Percentiles rank a stretch among this genome's conserved stretches.
Evolutionary conservation across 2,888 invertebrate species (phyloP).

Genomic region (Hartigia nigra): DNA sequence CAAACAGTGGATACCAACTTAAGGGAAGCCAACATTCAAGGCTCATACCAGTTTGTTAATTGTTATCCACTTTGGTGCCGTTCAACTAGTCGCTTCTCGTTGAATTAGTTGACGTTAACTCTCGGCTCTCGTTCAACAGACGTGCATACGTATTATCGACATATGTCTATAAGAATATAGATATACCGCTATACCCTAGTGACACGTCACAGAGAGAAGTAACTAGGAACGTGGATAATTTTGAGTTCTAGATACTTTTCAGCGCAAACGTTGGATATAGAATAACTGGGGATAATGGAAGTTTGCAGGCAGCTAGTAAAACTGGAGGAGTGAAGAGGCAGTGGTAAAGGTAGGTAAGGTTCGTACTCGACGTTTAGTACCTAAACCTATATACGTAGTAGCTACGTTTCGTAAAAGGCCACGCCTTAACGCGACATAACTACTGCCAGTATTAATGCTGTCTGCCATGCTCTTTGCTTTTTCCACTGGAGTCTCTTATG

Average conservation of each 20-base stretch:
- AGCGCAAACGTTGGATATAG: neutral
- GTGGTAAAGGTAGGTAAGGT: neutral
- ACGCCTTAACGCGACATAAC: neutral
- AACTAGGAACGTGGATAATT: neutral
- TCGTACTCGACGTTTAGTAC: neutral
- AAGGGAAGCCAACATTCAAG: neutral
- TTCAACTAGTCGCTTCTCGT: conserved; percentile 33
- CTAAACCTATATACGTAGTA: neutral
- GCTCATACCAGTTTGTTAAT: conserved; percentile 29
- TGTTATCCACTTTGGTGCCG: conserved; percentile 37
- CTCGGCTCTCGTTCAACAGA: neutral
- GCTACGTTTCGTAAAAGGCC: neutral
- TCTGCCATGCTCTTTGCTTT: neutral
- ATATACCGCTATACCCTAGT: neutral
- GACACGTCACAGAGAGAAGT: neutral
- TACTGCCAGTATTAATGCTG: neutral
- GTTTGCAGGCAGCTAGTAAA: neutral
- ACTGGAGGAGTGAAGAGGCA: neutral
- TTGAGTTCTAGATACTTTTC: neutral
- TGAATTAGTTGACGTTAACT: conserved; percentile 20
- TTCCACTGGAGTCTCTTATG: neutral
- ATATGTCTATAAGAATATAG: neutral
- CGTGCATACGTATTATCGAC: neutral
- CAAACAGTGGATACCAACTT: no score
- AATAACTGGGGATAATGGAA: neutral